Evolutionary conservation across 2,888 invertebrate species (phyloP), one percentile per base, ranked within the genome.

Genomic region (Caenorhabditis japonica): DNA sequence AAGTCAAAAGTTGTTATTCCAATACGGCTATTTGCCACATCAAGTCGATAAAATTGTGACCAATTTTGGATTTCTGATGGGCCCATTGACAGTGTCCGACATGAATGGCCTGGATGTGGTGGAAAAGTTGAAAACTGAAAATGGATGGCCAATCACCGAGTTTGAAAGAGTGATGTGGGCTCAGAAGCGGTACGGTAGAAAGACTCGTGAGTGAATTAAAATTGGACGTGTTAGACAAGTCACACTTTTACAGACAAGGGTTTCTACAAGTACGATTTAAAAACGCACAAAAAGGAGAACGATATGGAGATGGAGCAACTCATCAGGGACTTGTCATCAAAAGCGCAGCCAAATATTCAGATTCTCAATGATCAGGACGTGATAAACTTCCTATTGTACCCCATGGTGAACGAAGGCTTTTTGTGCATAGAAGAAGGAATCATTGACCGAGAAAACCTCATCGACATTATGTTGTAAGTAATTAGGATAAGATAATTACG

Each of bases 391-490:
- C 19, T 83, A 1, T 52, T 83, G 8, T 79, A 66, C 53, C 83
- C 83, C 5, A 77, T 81, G 80, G 66, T 82, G 7, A 83, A 83
- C 39, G 83, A 83, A 60, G 82, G 79, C 12, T 78, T 74, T 52
- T 66, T 76, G 21, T 79, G 80, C 23, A 43, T 83, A 25, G 82
- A 83, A 53, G 80, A 82, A 38, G 77, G 76, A 17, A 78, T 83
- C 12, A 81, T 82, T 25, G 75, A 71, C 2, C 72, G 75, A 17
- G 77, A 73, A 12, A 52, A 55, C 7, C 60, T 79, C 8, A 79
- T 83, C 52, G 83, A 83, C 59, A 77, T 83, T 23, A 82, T 83
- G 82, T 81, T 81, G 83, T 81, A 38, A 68, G 80, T 25, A 30
- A 30, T 30, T 30, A 30, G 30, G 30, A 10, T 30, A 30, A 30